Evolutionary conservation across 2,888 invertebrate genomes (phyloP), one percentile per base, ranked within the genome.

Genomic region (Anarsia innoxiella): DNA sequence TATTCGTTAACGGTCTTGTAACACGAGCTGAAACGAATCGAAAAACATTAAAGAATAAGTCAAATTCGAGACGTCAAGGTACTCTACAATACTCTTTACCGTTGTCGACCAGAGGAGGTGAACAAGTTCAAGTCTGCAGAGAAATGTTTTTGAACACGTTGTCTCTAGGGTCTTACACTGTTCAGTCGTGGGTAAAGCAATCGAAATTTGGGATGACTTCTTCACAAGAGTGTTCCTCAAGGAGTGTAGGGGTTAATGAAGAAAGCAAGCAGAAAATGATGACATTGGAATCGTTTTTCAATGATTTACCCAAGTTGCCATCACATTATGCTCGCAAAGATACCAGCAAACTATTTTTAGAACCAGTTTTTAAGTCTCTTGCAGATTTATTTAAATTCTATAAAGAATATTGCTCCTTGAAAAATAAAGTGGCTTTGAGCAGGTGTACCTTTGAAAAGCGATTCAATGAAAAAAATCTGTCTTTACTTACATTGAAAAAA

Each of bases 381-480:
- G 38, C 26, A 32, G 46, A 49, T 19, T 28, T 52, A 36, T 53
- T 36, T 16, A 49, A 41, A 13, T n/a, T 10, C 4, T 52, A 56
- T 34, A 48, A 48, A 40, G 3, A 42, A 26, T 25, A 46, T 32
- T 53, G 51, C 19, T 37, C 15, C 8, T 29, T 41, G 16, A 40
- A 44, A n/a, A 38, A 43, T 23, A 31, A 40, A 19, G 43, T 45
- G 31, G 11, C 12, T 23, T 31, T 51, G 23, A 45, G 33, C 39
- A 16, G 49, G 11, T 53, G 37, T 36, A 51, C 48, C 6, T 55
- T 53, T 31, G 49, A 51, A 13, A 49, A 46, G 36, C 4, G 19
- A 8, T 52, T 55, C 41, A 26, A 45, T 11, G 42, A 51, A 6
- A 49, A 51, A 36, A 57, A 53, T 35, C 14, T 53, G 1, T 44